Evolutionary conservation across 2,888 invertebrate species (phyloP).

Genomic region (Lithophane socia): DNA sequence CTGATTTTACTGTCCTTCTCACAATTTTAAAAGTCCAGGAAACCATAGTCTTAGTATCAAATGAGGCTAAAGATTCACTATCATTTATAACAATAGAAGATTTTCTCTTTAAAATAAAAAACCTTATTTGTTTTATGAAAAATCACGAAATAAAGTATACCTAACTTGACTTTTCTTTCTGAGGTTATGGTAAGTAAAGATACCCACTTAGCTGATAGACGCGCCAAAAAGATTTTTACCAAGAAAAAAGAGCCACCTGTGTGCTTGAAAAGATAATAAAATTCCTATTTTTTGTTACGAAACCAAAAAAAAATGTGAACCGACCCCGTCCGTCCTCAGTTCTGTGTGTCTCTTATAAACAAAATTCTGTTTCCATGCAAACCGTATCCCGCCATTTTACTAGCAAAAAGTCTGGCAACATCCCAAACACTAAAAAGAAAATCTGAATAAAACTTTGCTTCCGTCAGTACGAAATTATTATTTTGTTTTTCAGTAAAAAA

Average conservation of each 20-base stretch:
- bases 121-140: too few relatives aligned
- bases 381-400: slow-evolving; percentile 16
- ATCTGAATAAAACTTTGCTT: slow-evolving; percentile 45
- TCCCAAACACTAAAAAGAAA: slow-evolving; percentile 49
- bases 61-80: background rate
- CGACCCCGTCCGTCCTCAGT: too few relatives aligned
- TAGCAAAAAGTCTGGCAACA: slow-evolving; percentile 43
- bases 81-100: background rate
- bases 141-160: too few relatives aligned
- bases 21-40: too few relatives aligned
- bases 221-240: background rate
- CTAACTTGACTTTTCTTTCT: background rate
- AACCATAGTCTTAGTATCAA: background rate
- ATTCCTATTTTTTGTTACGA: slow-evolving; percentile 9
- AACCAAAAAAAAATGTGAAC: background rate
- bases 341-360: background rate
- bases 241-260: slow-evolving; percentile 4
- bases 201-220: background rate
- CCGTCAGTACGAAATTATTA: slow-evolving; percentile 39
- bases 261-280: background rate
- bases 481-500: slow-evolving; percentile 35
- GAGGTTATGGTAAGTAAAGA: background rate
- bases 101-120: background rate
- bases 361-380: slow-evolving; percentile 30
- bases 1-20: background rate